Evolutionary conservation across 1,140 invertebrate species (phyloP).

Genomic region (Cherax quadricarinatus): DNA sequence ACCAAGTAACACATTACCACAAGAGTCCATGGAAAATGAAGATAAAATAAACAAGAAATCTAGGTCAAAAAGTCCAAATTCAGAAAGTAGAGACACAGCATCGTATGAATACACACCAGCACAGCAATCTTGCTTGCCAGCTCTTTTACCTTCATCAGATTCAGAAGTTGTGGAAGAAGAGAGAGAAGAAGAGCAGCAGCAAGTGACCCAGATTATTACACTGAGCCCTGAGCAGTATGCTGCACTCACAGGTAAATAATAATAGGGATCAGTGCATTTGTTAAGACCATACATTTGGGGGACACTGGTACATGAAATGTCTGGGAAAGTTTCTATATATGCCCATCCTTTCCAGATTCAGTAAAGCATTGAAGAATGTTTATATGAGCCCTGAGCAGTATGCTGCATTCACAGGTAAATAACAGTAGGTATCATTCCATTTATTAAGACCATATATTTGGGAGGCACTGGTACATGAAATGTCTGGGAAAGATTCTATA

Average conservation of each 20-base stretch:
- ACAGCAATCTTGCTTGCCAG: conserved; percentile 27
- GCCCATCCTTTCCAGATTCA: too few species aligned
- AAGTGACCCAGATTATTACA: conserved; percentile 62
- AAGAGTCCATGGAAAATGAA: conserved; percentile 17
- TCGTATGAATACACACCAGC: not conserved
- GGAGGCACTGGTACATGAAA: too few species aligned
- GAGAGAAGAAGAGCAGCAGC: conserved; percentile 24
- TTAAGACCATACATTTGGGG: too few species aligned
- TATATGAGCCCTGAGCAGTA: conserved; percentile 53
- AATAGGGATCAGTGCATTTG: too few species aligned
- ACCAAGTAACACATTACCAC: conserved; percentile 36
- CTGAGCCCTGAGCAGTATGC: conserved; percentile 65
- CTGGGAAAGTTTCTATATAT: too few species aligned
- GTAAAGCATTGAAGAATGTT: too few species aligned
- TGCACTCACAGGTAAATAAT: conserved; percentile 51
- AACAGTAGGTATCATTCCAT: too few species aligned
- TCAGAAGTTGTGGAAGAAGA: not conserved
- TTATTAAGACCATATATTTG: too few species aligned
- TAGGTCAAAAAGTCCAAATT: not conserved
- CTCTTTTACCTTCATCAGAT: conserved; percentile 34
- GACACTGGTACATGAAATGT: too few species aligned
- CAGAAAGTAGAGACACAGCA: not conserved
- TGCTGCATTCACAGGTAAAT: conserved; percentile 59
- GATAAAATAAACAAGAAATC: not conserved
- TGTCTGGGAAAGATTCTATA: too few species aligned